Percentiles rank a stretch among this genome's conserved stretches.
These are phyloP conservation scores for Drosophila equinoxialis DNA, from an alignment of 1,140 invertebrate genomes.

Conservation along the genomic window DNA sequence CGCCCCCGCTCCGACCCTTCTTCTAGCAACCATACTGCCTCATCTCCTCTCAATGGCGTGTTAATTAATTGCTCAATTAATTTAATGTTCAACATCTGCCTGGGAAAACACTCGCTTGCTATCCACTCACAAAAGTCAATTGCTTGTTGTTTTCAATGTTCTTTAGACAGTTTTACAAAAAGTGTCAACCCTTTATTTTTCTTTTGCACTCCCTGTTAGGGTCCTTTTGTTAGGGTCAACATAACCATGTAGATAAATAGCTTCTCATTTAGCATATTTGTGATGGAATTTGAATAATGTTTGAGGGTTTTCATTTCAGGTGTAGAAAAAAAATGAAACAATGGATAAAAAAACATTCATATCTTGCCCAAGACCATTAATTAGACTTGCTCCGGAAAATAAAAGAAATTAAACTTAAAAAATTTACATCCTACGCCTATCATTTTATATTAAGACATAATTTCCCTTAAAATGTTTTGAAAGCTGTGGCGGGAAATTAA, in stretches of 20 bases:
- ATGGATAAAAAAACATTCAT: background rate
- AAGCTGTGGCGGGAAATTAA: too few species aligned
- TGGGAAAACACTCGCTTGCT: constrained; percentile 6
- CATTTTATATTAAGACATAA: too few species aligned
- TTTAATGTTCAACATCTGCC: constrained; percentile 70
- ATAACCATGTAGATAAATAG: constrained; percentile 57
- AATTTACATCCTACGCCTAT: too few species aligned
- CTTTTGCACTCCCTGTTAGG: constrained; percentile 11
- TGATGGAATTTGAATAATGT: constrained; percentile 36
- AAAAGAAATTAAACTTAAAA: background rate
- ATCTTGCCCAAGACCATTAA: background rate
- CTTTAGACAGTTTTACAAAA: constrained; percentile 47
- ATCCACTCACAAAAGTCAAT: constrained; percentile 64
- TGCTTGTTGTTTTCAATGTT: constrained; percentile 63
- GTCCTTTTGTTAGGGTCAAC: constrained; percentile 38
- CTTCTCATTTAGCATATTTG: constrained; percentile 43
- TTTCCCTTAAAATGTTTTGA: too few species aligned
- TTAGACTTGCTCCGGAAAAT: background rate
- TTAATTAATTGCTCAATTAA: constrained; percentile 82
- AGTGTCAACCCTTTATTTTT: constrained; percentile 61
- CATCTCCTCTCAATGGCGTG: constrained; percentile 63
- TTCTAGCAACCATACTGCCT: constrained; percentile 24
- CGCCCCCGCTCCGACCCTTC: background rate
- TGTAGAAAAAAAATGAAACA: constrained; percentile 6
- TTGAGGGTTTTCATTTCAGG: background rate